Conservation (phyloP, 37 sponge, comb jelly and placozoan genomes). For the Theonella swinhoei region DNA sequence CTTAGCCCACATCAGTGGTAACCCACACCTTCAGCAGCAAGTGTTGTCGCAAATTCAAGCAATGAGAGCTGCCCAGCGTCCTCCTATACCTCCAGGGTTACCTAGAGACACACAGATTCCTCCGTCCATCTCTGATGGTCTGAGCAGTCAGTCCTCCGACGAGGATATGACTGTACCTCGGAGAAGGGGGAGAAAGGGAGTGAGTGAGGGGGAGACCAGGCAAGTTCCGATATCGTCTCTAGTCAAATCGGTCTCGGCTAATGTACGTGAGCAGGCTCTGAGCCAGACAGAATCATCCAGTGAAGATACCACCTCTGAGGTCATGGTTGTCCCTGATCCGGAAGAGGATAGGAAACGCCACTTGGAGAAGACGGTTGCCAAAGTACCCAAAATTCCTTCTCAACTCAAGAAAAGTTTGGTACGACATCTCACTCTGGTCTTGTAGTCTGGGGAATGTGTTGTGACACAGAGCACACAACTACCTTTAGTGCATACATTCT, state of each 20-base stretch:
- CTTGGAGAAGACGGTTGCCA: background rate
- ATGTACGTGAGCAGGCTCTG: background rate
- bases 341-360: background rate
- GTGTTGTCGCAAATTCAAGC: no score
- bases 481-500: no score
- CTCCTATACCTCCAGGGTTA: no score
- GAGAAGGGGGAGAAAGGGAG: no score
- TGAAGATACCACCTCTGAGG: background rate
- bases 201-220: no score
- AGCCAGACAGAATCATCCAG: background rate
- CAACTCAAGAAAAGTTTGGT: background rate
- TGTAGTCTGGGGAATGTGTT: no score
- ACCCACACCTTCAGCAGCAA: no score
- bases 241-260: background rate
- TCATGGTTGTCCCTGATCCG: background rate
- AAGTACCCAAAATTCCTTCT: background rate
- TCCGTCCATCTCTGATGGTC: background rate
- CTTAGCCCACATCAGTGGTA: no score
- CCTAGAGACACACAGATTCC: no score
- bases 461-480: no score
- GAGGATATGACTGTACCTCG: background rate
- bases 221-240: background rate
- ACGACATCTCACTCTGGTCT: no score
- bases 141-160: background rate
- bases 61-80: no score